Percentiles rank a stretch among this genome's conserved stretches.
phyloP scores from a whole-genome alignment of 2,888 invertebrate genomes.

The Aethes cnicana region DNA sequence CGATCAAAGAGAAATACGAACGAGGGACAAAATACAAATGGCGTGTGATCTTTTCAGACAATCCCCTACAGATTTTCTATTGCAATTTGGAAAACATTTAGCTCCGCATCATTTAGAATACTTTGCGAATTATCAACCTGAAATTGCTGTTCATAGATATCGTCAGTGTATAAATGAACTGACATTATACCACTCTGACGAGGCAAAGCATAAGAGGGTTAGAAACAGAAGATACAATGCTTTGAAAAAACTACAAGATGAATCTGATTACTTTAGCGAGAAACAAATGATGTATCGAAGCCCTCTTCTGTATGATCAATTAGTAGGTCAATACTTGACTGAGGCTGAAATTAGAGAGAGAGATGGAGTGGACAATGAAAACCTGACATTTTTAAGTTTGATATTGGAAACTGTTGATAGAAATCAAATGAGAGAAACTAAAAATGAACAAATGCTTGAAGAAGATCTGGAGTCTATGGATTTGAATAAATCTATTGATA shows the following conservation, averaged over 20 bases:
- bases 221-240: conserved; percentile 93
- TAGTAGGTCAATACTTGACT: conserved; percentile 93
- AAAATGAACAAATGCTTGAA: conserved; percentile 83
- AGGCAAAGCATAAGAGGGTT: conserved; percentile 77
- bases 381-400: conserved; percentile 87
- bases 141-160: conserved; percentile 70
- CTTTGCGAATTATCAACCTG: conserved; percentile 77
- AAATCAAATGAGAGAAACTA: conserved; percentile 84
- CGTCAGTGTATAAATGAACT: conserved; percentile 85
- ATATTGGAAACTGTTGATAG: conserved; percentile 91
- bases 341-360: conserved; percentile 87
- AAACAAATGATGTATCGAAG: conserved; percentile 96
- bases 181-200: conserved; percentile 77
- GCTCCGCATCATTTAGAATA: conserved; percentile 86
- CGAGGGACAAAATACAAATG: conserved; percentile 86
- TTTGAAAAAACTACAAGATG: conserved; percentile 86
- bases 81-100: conserved; percentile 89
- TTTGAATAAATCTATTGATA: conserved; percentile 41
- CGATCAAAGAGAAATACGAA: conserved; percentile 87
- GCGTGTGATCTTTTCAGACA: conserved; percentile 84
- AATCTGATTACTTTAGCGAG: conserved; percentile 93
- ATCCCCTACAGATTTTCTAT: conserved; percentile 87
- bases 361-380: conserved; percentile 82
- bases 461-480: conserved; percentile 78
- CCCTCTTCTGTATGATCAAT: conserved; percentile 93